Percentiles rank a stretch among this genome's conserved stretches.
phyloP scores from a whole-genome alignment of 2,888 invertebrate species.

The Pammene aurita region DNA sequence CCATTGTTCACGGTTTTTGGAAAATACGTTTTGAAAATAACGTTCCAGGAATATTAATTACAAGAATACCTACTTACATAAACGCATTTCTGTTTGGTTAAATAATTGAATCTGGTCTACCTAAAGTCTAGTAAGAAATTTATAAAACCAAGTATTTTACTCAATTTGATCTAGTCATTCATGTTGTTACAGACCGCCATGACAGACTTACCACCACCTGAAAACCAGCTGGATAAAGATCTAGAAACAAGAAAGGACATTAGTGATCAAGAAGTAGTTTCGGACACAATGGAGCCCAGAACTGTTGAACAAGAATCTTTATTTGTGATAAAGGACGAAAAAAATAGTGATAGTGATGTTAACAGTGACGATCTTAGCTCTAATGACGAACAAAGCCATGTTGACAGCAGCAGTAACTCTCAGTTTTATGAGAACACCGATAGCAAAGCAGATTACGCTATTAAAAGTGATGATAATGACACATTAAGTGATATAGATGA shows the following conservation, averaged over 20 bases:
- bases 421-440: slow-evolving; percentile 81
- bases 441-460: slow-evolving; percentile 77
- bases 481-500: slow-evolving; percentile 80
- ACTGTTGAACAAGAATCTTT: slow-evolving; percentile 54
- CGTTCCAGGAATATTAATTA: not conserved
- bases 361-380: slow-evolving; percentile 73
- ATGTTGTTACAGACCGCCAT: slow-evolving; percentile 47
- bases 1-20: slow-evolving; percentile 15
- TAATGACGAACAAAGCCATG: slow-evolving; percentile 73
- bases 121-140: not conserved
- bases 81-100: not conserved
- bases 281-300: slow-evolving; percentile 48
- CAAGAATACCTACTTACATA: not conserved
- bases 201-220: slow-evolving; percentile 52
- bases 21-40: not conserved
- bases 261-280: slow-evolving; percentile 47
- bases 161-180: not conserved
- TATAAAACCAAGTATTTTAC: not conserved
- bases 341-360: slow-evolving; percentile 71
- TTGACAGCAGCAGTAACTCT: slow-evolving; percentile 70
- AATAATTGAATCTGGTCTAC: not conserved
- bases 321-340: slow-evolving; percentile 65
- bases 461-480: slow-evolving; percentile 80
- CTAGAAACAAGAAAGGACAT: slow-evolving; percentile 44
- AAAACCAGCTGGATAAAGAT: slow-evolving; percentile 45